phyloP scores from a whole-genome alignment of 2,797 vertebrate species.

The Nannoperca obscura region DNA sequence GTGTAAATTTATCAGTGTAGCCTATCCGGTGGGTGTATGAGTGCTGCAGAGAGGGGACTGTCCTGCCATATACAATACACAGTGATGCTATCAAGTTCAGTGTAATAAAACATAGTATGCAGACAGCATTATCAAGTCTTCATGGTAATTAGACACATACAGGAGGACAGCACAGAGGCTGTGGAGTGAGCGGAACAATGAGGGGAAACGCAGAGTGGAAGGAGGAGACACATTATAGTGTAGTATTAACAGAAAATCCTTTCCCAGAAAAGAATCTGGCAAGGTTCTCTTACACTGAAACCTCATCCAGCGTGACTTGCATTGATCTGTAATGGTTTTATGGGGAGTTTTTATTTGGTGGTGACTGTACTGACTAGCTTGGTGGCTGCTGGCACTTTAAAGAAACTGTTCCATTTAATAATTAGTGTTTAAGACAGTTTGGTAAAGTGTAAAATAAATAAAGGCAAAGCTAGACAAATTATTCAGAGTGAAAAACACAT shows the following conservation, averaged over 20 bases:
- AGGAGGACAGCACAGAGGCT: conserved; percentile 26
- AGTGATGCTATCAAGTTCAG: conserved; percentile 47
- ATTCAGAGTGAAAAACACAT: conserved; percentile 5
- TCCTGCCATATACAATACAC: conserved; percentile 13
- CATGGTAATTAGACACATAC: conserved; percentile 62
- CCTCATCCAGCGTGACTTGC: conserved; percentile 60
- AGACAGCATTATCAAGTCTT: conserved; percentile 54
- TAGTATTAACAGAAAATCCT: conserved; percentile 52
- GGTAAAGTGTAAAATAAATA: neutral
- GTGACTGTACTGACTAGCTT: conserved; percentile 30
- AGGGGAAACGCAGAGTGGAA: conserved; percentile 24
- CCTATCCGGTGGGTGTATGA: too few relatives aligned
- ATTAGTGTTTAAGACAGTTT: conserved; percentile 10
- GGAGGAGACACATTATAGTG: conserved; percentile 43
- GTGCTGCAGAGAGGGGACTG: neutral
- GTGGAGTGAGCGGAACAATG: conserved; percentile 38
- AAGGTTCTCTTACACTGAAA: conserved; percentile 55
- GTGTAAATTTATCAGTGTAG: neutral
- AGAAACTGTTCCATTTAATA: conserved; percentile 7
- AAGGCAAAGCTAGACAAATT: neutral
- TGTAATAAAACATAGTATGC: conserved; percentile 57
- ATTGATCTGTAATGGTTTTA: conserved; percentile 23
- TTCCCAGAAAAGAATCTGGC: conserved; percentile 61
- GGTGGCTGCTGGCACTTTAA: neutral
- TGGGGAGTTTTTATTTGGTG: neutral